A percentile compares a stretch with the other conserved stretches of the same genome.
phyloP scores from a whole-genome alignment of 2,888 invertebrate genomes.

The Machimus atricapillus region DNA sequence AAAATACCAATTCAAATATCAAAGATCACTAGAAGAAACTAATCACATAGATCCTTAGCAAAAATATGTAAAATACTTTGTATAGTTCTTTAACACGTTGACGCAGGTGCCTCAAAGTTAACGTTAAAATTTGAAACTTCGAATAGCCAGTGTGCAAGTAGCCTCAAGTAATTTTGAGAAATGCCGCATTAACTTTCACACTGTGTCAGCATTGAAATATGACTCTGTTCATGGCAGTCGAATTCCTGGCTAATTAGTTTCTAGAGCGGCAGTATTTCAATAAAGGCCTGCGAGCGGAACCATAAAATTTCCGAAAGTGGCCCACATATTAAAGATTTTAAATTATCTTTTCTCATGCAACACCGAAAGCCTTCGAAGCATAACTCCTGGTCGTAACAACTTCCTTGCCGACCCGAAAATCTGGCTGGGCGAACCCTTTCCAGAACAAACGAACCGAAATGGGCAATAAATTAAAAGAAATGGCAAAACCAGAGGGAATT shows the following conservation, averaged over 20 bases:
- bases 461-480: slow-evolving; percentile 31
- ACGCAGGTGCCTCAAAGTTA: too few species aligned
- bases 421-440: not conserved
- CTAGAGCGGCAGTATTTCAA: not conserved
- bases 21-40: too few species aligned
- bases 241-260: not conserved
- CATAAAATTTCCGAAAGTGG: not conserved
- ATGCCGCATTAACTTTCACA: not conserved
- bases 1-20: too few species aligned
- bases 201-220: not conserved
- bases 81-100: too few species aligned
- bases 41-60: too few species aligned
- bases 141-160: not conserved
- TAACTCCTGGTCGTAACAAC: slow-evolving; percentile 1
- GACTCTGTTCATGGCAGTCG: not conserved
- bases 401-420: not conserved
- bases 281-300: not conserved
- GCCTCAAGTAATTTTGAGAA: not conserved
- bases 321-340: not conserved
- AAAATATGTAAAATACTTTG: too few species aligned
- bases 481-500: slow-evolving; percentile 33
- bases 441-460: slow-evolving; percentile 26
- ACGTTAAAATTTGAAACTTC: not conserved
- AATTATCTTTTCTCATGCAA: not conserved
- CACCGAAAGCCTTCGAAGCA: slow-evolving; percentile 2